Conservation (phyloP, 1,140 invertebrate species). For the Oreohelix idahoensis region DNA sequence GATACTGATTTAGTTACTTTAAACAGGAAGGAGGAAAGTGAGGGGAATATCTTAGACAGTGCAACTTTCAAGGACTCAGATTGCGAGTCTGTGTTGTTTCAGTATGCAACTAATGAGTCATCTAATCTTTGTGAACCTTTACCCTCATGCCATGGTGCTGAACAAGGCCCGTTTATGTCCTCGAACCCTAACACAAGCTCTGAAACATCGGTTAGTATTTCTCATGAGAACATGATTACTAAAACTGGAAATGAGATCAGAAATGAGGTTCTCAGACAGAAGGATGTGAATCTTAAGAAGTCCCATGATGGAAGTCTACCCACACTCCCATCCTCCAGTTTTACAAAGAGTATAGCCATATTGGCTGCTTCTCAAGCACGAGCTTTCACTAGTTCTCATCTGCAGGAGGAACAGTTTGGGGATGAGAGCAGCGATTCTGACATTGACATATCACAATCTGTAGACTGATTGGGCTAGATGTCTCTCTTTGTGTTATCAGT, state of each 20-base stretch:
- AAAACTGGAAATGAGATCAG: background rate
- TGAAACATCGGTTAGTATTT: background rate
- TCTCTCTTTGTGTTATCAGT: too few species aligned
- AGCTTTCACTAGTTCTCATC: background rate
- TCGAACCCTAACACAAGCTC: background rate
- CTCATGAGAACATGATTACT: background rate
- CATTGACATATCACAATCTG: background rate
- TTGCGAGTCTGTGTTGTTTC: too few species aligned
- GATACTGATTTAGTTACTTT: too few species aligned
- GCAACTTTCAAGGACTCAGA: too few species aligned
- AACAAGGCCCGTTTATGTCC: background rate
- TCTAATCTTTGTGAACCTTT: background rate
- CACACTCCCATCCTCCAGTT: background rate
- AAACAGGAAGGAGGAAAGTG: too few species aligned
- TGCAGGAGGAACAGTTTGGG: conserved; percentile 18
- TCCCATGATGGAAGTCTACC: background rate
- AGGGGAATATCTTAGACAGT: too few species aligned
- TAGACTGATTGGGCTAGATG: too few species aligned
- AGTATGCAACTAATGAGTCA: background rate
- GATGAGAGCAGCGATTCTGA: conserved; percentile 1
- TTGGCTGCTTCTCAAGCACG: background rate
- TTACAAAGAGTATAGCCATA: background rate
- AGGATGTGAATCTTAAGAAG: background rate
- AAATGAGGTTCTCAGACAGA: background rate
- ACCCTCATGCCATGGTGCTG: background rate